Base-by-base conservation (phyloP, 2,113 vertebrate species). In the Cyrtonyx montezumae region DNA sequence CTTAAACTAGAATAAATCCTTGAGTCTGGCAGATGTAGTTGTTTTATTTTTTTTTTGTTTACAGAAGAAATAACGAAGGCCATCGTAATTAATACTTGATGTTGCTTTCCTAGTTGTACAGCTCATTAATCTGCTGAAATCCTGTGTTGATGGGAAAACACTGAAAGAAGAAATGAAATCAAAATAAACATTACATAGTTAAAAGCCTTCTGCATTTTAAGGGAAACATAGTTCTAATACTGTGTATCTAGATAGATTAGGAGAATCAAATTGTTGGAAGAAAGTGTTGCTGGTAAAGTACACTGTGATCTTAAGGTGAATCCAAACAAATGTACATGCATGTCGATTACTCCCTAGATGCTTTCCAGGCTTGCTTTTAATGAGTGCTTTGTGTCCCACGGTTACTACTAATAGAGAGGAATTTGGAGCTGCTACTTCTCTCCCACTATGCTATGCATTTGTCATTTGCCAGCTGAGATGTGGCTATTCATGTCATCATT, bases 221-320 rank as follows among this genome's bases (percentile, higher is more conserved):
- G 21, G 32, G 70, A 67, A 83, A 48, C 10, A 6, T 16, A 36
- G 25, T 28, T 63, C 2, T 62, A 36, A 53, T 82, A 8, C n/a
- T 76, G 14, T 71, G 56, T 84, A 68, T 59, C 90, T 80, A 89
- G 56, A 80, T 88, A 36, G 68, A 45, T 59, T 84, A 87, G 82
- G 78, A 95, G 40, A 95, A 91, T 69, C 48, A 77, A 79, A 59
- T 55, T 84, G 45, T 58, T 94, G 79, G 91, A 96, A 79, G 76
- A 42, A 92, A 68, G 20, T 48, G 55, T 80, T 91, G 86, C 42
- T 87, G 79, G 68, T 71, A 84, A 94, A 94, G 87, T 45, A 34
- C 30, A 68, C 42, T 71, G 58, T 61, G 66, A 48, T 46, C 16
- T 70, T 88, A 51, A 68, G 43, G 67, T 62, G 95, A 84, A 91